Percentiles rank a stretch among this genome's conserved stretches.
These are phyloP conservation scores for Orius insidiosus DNA, from an alignment of 1,140 invertebrate genomes.

Conservation along the genomic window DNA sequence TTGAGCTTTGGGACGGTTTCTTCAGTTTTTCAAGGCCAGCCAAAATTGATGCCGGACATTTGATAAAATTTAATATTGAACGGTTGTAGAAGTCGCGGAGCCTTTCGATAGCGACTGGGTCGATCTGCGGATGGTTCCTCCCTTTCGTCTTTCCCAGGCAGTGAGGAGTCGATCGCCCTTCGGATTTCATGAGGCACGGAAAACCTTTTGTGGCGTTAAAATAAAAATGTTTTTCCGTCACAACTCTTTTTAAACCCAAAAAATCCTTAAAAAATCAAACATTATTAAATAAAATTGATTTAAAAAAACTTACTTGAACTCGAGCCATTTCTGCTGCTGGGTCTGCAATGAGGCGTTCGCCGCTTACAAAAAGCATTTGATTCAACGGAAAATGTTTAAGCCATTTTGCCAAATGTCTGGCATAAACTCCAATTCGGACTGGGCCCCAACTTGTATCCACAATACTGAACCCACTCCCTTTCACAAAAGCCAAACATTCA, in stretches of 20 bases:
- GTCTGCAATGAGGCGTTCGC: conserved; percentile 70
- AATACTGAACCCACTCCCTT: conserved; percentile 40
- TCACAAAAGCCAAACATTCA: conserved; percentile 65
- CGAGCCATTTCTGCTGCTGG: conserved; percentile 69
- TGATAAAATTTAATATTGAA: conserved; percentile 86
- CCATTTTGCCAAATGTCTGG: conserved; percentile 69
- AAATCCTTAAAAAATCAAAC: conserved; percentile 45
- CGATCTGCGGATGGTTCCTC: conserved; percentile 68
- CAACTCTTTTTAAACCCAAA: conserved; percentile 62
- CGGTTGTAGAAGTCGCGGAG: conserved; percentile 75
- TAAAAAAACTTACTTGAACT: conserved; percentile 36
- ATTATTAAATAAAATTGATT: background rate
- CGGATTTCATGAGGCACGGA: conserved; percentile 74
- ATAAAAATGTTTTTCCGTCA: conserved; percentile 82
- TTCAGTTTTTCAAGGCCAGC: conserved; percentile 36
- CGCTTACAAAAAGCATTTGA: conserved; percentile 77
- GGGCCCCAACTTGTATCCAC: conserved; percentile 79
- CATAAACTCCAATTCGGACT: conserved; percentile 72
- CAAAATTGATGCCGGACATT: conserved; percentile 72
- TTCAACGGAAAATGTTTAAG: conserved; percentile 63
- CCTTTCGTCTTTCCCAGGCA: conserved; percentile 90
- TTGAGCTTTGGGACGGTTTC: too few species aligned
- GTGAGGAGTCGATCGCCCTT: conserved; percentile 59
- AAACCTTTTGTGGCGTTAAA: conserved; percentile 90
- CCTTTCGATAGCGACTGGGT: conserved; percentile 46